These are phyloP conservation scores for Samia ricini DNA, from an alignment of 1,140 invertebrate genomes.

Conservation along the genomic window DNA sequence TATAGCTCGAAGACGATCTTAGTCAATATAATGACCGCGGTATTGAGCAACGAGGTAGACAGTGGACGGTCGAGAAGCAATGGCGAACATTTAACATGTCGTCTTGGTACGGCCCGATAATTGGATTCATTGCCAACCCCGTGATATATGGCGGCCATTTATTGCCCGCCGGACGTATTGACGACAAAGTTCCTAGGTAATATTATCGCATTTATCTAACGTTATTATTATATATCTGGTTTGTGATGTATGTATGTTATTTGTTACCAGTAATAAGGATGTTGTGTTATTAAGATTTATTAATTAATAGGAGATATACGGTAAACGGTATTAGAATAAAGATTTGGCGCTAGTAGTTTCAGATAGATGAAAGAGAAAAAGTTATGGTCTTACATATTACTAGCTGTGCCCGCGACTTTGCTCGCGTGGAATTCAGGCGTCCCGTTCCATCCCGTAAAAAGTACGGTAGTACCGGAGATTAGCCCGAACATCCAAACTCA, in stretches of 20 bases:
- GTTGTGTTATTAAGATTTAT: too few relatives aligned
- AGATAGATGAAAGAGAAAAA: too few relatives aligned
- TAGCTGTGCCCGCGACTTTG: too few relatives aligned
- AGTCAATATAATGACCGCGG: conserved; percentile 13
- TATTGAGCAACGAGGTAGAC: conserved; percentile 19
- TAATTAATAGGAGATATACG: too few relatives aligned
- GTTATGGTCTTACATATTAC: too few relatives aligned
- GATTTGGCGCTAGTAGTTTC: too few relatives aligned
- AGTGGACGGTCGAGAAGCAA: conserved; percentile 25
- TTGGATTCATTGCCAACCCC: conserved; percentile 51
- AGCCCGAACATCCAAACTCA: too few relatives aligned
- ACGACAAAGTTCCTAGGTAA: conserved; percentile 32
- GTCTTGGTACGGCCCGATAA: conserved; percentile 35
- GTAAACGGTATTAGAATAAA: too few relatives aligned
- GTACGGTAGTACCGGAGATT: too few relatives aligned
- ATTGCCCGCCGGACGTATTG: conserved; percentile 45
- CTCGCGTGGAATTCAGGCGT: too few relatives aligned
- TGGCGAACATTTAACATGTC: conserved; percentile 50
- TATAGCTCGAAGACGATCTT: neutral
- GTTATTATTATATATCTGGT: neutral
- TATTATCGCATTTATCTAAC: conserved; percentile 24
- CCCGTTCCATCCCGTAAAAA: too few relatives aligned
- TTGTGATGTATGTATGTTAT: conserved; percentile 8
- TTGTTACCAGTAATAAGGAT: neutral
- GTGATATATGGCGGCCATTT: conserved; percentile 54